These are phyloP conservation scores for Apodemia mormo DNA, from an alignment of 2,888 invertebrate genomes.

Conservation along the genomic window DNA sequence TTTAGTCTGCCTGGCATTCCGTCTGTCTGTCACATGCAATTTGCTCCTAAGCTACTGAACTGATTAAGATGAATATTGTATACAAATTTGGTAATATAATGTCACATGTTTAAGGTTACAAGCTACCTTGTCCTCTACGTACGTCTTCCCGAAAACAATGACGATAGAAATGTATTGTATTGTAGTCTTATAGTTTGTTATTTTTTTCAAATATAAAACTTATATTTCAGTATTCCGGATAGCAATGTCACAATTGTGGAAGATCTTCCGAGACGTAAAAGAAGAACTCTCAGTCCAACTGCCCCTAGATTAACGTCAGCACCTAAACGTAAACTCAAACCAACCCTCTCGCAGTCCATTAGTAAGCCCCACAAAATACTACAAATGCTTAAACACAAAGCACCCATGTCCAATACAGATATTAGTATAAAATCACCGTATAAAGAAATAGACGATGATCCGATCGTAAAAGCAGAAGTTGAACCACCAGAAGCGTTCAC, in stretches of 20 bases:
- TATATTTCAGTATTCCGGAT: conserved; percentile 53
- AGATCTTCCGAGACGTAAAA: conserved; percentile 56
- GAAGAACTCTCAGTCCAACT: conserved; percentile 54
- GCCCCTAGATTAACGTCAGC: conserved; percentile 53
- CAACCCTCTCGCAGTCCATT: conserved; percentile 46
- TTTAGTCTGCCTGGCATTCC: too few relatives aligned
- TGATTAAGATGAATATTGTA: too few relatives aligned
- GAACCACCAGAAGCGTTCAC: conserved; percentile 69
- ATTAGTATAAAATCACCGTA: conserved; percentile 32
- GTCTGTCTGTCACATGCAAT: too few relatives aligned
- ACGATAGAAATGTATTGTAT: too few relatives aligned
- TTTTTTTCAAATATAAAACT: neutral
- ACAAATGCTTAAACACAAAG: conserved; percentile 63
- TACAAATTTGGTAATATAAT: too few relatives aligned
- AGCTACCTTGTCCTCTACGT: too few relatives aligned
- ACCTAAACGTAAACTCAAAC: conserved; percentile 61
- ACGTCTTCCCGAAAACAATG: too few relatives aligned
- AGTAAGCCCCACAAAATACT: conserved; percentile 60
- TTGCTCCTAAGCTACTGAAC: too few relatives aligned
- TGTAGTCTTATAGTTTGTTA: too few relatives aligned
- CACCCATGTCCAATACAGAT: conserved; percentile 45
- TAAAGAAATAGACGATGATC: conserved; percentile 46
- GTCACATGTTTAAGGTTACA: too few relatives aligned
- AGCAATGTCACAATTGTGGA: conserved; percentile 58
- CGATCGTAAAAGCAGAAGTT: conserved; percentile 46